Base-by-base conservation (phyloP, 2,888 invertebrate genomes). In the Eilema caniola region DNA sequence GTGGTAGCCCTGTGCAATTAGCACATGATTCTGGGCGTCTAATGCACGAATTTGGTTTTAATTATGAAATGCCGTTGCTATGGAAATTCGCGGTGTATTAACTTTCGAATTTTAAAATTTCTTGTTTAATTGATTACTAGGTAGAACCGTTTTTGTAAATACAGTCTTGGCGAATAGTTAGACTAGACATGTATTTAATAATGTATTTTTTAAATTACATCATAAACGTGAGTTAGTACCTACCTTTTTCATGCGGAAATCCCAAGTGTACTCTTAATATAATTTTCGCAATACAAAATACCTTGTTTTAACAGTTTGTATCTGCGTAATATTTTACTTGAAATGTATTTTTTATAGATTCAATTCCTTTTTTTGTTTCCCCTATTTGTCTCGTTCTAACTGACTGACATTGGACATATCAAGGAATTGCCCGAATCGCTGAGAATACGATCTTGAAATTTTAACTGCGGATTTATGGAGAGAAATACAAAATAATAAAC, bases 21-120 rank as follows among this genome's bases (percentile, higher is more conserved):
- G 91, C 93, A 93, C 92, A 89, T 93, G 92, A 93, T 92, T 93
- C 92, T 90, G 88, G 86, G 84, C 90, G 90, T 90, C 91, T 93
- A 93, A 93, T 93, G 89, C 88, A 84, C 86, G 90, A 93, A 93
- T 93, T 92, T 90, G 89, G 89, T 90, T 93, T 91, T 93, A 91
- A 93, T 92, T 91, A 91, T 90, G 80, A 81, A 83, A 83, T 75
- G 80, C 82, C 70, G 82, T 86, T 82, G 76, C 80, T 66, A 77
- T 81, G 77, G 79, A 71, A 76, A 77, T 80, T 67, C 67, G 65
- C 71, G 62, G 66, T 69, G 57, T 73, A 68, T 71, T 64, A 67
- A 25, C 67, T 67, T 76, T 73, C 65, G 37, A 70, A 71, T 56
- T 72, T 73, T 47, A 20, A 68, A 75, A 63, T 31, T 14, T 67